Evolutionary conservation across 1,140 invertebrate species (phyloP).

Genomic region (Ridgeia piscesae): DNA sequence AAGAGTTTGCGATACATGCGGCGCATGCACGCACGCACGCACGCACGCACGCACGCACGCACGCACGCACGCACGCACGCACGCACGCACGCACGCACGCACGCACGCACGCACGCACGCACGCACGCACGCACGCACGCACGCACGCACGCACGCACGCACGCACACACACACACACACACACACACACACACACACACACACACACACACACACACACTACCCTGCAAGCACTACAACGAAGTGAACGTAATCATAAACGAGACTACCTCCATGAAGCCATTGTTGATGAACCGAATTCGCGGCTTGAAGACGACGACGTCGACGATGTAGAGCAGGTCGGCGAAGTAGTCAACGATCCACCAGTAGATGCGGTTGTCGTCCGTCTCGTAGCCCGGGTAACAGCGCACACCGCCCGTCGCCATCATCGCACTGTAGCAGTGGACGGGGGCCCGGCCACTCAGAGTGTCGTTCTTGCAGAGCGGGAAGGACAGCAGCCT

Average conservation of each 20-base stretch:
- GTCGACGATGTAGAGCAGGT: conserved; percentile 83
- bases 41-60: conserved; percentile 17
- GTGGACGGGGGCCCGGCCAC: not conserved
- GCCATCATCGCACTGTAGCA: not conserved
- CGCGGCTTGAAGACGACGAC: conserved; percentile 77
- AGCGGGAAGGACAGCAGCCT: not conserved
- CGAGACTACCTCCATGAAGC: conserved; percentile 48
- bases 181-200: too few species aligned
- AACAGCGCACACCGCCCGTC: conserved; percentile 8
- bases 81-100: not conserved
- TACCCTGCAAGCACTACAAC: too few species aligned
- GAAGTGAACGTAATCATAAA: not conserved
- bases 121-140: not conserved
- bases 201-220: too few species aligned
- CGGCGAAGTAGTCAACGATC: conserved; percentile 75
- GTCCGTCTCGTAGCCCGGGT: conserved; percentile 42
- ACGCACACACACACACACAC: too few species aligned
- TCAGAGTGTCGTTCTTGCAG: not conserved
- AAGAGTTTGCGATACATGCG: too few species aligned
- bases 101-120: not conserved
- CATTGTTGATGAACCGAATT: conserved; percentile 57
- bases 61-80: conserved; percentile 12
- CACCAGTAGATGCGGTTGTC: conserved; percentile 67
- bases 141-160: too few species aligned
- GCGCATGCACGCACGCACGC: conserved; percentile 13